Evolutionary conservation across 2,797 vertebrate genomes (phyloP).

Genomic region (Merluccius polli): DNA sequence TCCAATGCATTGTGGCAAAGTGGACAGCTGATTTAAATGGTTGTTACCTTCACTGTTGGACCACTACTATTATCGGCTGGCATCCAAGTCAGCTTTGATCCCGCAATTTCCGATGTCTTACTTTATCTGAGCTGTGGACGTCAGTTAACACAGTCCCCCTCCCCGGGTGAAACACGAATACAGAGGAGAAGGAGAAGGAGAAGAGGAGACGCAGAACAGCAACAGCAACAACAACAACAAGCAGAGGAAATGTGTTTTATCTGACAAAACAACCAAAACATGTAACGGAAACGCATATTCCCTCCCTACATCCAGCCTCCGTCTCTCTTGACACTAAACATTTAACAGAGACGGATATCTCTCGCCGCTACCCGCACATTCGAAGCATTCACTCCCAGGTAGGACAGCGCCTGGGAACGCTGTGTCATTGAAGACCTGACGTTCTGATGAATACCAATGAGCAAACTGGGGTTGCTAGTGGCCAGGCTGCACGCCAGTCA

Average conservation of each 20-base stretch:
- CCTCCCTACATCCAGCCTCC: not conserved
- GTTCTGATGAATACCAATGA: not conserved
- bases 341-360: not conserved
- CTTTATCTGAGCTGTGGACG: not conserved
- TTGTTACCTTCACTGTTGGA: no score
- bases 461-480: not conserved
- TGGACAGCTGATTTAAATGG: not conserved
- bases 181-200: not conserved
- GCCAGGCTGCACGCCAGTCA: not conserved
- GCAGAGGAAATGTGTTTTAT: no score
- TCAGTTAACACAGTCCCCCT: no score
- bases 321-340: not conserved
- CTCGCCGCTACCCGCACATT: not conserved
- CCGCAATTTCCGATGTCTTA: not conserved
- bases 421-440: not conserved
- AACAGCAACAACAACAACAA: no score
- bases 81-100: not conserved
- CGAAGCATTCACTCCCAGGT: not conserved
- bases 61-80: no score
- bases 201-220: no score
- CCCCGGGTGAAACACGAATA: no score
- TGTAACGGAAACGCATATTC: not conserved
- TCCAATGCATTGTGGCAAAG: not conserved
- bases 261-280: not conserved
- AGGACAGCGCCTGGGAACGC: not conserved